Evolutionary conservation across 1,140 invertebrate species (phyloP).

Genomic region (Ceratoteleas bidentatus): DNA sequence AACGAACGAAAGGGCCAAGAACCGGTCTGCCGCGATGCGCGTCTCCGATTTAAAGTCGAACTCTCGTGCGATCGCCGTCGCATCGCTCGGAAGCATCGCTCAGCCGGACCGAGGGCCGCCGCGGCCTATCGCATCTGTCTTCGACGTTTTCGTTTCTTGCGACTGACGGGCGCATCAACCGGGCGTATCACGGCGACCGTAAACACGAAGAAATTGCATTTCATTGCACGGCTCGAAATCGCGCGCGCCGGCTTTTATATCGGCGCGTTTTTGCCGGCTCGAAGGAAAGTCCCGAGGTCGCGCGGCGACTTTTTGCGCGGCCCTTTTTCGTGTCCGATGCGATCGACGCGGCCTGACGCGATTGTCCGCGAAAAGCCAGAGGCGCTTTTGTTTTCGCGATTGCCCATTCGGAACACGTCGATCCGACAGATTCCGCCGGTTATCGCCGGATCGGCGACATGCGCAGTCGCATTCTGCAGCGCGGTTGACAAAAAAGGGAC

Average conservation of each 20-base stretch:
- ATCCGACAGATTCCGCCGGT: too few species aligned
- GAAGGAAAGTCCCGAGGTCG: too few species aligned
- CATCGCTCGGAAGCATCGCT: conserved; percentile 59
- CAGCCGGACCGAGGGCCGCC: conserved; percentile 35
- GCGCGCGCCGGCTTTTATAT: too few species aligned
- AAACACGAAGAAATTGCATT: conserved; percentile 56
- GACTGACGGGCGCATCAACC: conserved; percentile 59
- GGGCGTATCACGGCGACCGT: conserved; percentile 44
- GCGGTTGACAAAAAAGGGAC: conserved; percentile 3
- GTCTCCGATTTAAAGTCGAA: conserved; percentile 69
- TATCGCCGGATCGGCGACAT: too few species aligned
- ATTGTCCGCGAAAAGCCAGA: too few species aligned
- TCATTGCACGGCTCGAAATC: conserved; percentile 43
- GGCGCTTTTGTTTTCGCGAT: too few species aligned
- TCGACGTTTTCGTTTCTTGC: conserved; percentile 55
- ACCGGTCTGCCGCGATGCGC: conserved; percentile 65
- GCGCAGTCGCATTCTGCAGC: conserved; percentile 8
- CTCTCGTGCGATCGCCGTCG: conserved; percentile 60
- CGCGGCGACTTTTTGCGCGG: too few species aligned
- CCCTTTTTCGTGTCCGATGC: too few species aligned
- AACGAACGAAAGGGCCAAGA: conserved; percentile 71
- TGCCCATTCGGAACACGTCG: too few species aligned
- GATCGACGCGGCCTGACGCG: too few species aligned
- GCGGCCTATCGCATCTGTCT: conserved; percentile 52
- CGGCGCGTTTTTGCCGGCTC: too few species aligned